Base-by-base conservation (phyloP, 2,888 invertebrate genomes). In the Stramonita haemastoma region DNA sequence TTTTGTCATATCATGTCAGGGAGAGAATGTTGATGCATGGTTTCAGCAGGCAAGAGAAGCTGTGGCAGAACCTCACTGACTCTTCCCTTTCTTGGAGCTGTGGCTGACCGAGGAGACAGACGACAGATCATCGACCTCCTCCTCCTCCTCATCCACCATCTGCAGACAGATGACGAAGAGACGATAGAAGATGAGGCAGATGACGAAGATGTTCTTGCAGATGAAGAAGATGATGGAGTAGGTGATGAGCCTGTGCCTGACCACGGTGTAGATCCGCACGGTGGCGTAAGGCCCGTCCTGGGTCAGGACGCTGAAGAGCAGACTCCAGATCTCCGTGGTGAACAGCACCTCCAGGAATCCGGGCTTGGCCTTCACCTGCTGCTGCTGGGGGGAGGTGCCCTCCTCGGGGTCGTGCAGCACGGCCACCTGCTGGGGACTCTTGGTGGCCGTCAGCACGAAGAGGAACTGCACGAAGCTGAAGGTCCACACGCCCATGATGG, bases 201-300 rank as follows among this genome's bases (percentile, higher is more conserved):
- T 89, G 81, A 95, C 93, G 34, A 95, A 90, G 15, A 91, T 77
- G 90, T 95, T 95, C 91, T 95, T 95, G 87, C 92, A 91, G 56
- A 94, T 94, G 92, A 95, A 96, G 92, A 96, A 96, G 36, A 95
- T 91, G 89, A 95, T 95, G 81, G 94, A 93, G 91, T 96, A 95
- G 57, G 93, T 94, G 90, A 94, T 89, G 15, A 95, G 92, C 83
- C 93, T 91, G 90, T 94, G 93, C 15, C 90, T 90, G 86, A 94
- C 90, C 79, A 95, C 91, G 26, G 94, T 92, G 91, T 93, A 93
- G 26, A 95, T 90, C 11, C 96, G 92, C 13, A 95, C 90, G 8
- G 91, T 90, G 13, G 96, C 93, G 93, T 96, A 96, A 0, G 96
- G 96, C 19, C 96, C 95, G 91, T 96, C 96, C 92, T 96, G 96